Evolutionary conservation across 2,113 vertebrate genomes (phyloP).

Genomic region (Podocnemis expansa): DNA sequence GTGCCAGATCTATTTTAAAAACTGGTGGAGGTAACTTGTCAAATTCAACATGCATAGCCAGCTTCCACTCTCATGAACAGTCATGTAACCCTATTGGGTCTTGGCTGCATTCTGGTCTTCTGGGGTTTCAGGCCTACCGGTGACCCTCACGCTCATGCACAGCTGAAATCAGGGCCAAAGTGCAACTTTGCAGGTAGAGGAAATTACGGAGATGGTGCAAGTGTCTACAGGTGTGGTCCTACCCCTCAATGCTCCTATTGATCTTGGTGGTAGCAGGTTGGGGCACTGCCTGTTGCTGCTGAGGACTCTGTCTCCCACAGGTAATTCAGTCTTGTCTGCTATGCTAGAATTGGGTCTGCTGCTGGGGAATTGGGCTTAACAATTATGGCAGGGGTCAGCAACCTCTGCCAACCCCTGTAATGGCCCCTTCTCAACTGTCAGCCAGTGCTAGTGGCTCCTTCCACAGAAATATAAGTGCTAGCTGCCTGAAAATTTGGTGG

Average conservation of each 20-base stretch:
- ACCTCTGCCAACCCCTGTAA: too few species aligned
- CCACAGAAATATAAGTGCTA: too few species aligned
- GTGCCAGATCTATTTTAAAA: neutral
- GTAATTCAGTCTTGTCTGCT: neutral
- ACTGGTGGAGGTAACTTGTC: neutral
- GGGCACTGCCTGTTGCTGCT: accelerated
- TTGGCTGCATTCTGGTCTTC: neutral
- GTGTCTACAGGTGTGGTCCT: neutral
- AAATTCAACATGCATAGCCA: neutral
- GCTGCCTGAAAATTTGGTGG: too few species aligned
- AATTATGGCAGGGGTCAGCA: too few species aligned
- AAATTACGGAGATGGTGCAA: neutral
- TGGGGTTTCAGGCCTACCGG: neutral
- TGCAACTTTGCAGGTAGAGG: neutral
- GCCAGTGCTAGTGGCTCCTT: too few species aligned
- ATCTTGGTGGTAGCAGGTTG: neutral
- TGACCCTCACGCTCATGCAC: neutral
- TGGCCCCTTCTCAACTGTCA: too few species aligned
- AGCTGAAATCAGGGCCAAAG: neutral
- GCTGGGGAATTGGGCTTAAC: accelerated
- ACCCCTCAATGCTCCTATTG: accelerated
- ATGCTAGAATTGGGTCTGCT: accelerated
- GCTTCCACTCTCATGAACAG: neutral
- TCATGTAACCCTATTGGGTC: neutral
- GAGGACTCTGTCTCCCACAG: neutral